phyloP scores from a whole-genome alignment of 2,797 vertebrate genomes.

The Falco cherrug region DNA sequence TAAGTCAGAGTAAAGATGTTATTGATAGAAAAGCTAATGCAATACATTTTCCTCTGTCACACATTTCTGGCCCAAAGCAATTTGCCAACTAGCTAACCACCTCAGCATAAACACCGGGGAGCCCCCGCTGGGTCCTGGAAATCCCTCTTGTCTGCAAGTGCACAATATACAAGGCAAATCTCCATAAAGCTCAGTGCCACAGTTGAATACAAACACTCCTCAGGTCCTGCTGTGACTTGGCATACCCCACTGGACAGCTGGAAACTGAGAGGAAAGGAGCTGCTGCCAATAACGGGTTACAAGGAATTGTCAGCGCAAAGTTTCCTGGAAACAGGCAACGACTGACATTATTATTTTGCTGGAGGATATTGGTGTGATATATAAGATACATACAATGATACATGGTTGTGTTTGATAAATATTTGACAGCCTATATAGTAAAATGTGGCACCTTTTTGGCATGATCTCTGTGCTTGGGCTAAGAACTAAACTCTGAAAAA shows the following conservation, averaged over 20 bases:
- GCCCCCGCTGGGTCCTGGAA: slow-evolving; percentile 88
- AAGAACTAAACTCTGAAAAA: slow-evolving; percentile 55
- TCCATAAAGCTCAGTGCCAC: slow-evolving; percentile 80
- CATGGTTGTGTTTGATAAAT: background rate
- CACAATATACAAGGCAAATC: slow-evolving; percentile 80
- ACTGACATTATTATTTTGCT: slow-evolving; percentile 73
- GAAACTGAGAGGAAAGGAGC: slow-evolving; percentile 85
- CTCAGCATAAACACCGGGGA: slow-evolving; percentile 84
- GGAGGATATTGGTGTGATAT: slow-evolving; percentile 71
- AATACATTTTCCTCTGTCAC: slow-evolving; percentile 73
- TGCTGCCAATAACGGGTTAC: slow-evolving; percentile 86
- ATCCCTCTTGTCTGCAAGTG: slow-evolving; percentile 86
- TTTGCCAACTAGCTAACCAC: slow-evolving; percentile 86
- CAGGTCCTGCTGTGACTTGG: slow-evolving; percentile 96
- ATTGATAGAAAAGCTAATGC: slow-evolving; percentile 71
- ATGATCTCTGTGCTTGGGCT: background rate
- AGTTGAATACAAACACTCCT: slow-evolving; percentile 85
- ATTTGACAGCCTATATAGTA: slow-evolving; percentile 36
- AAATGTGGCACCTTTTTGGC: slow-evolving; percentile 49
- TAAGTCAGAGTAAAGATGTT: slow-evolving; percentile 60
- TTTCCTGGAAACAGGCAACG: slow-evolving; percentile 77
- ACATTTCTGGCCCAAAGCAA: slow-evolving; percentile 72
- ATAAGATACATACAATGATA: background rate
- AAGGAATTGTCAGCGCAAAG: slow-evolving; percentile 75
- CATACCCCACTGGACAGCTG: slow-evolving; percentile 94